Base-by-base conservation (phyloP, 2,797 vertebrate species). In the Nyctibius grandis region DNA sequence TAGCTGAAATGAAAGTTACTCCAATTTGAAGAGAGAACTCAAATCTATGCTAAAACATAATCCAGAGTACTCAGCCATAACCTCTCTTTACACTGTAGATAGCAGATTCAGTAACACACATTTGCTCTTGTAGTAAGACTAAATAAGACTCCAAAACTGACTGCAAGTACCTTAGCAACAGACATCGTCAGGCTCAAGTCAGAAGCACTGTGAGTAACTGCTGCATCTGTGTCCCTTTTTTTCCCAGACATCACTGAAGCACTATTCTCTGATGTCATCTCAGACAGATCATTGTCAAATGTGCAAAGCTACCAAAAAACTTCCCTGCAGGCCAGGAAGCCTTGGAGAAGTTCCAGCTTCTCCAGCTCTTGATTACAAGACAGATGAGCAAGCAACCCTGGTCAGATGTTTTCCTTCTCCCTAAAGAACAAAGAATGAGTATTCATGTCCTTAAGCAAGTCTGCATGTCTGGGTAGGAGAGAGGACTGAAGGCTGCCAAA, bases 301-400 rank as follows among this genome's bases (percentile, higher is more conserved):
- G 29, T 9, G 7, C 33, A 83, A 69, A 85, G 38, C 33, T 72
- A 85, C 23, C 33, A 85, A 85, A 82, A 31, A 23, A 13, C 20
- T 68, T 63, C 29, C 29, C 42, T 48, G 21, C 7, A 70, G 38
- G 42, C 19, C 31, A 64, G n/a, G 29, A 82, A 73, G 31, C 38
- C 47, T 36, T 50, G 60, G 42, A 90, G 51, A 93, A 59, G 9
- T 59, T 63, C 21, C 64, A 90, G 26, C 20, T 92, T 83, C 83
- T 90, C 48, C 4, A 21, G 29, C 23, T 91, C 44, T 50, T 61
- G 29, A 63, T 88, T 54, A 67, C 28, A 82, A 17, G 29, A 40
- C 42, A 67, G 60, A 70, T 31, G 26, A 74, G 79, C 51, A 44
- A 88, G 56, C 9, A 86, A 17, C 38, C 28, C 54, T 79, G 20